Conservation (phyloP, 1,140 invertebrate species). For the Caenorhabditis inopinata region DNA sequence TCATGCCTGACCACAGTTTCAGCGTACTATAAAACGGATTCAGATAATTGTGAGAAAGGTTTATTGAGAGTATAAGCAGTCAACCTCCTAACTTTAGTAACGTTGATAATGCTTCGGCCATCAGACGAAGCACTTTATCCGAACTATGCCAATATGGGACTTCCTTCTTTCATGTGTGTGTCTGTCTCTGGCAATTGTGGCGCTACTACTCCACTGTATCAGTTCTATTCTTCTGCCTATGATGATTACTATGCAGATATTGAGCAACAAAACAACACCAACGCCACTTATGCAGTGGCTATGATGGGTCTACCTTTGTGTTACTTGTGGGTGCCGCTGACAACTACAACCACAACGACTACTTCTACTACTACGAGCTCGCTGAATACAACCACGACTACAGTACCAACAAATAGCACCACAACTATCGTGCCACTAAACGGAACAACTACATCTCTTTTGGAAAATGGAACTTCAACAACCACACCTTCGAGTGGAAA, state of each 20-base stretch:
- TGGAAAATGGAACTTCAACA: background rate
- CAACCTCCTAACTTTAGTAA: background rate
- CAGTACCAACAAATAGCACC: background rate
- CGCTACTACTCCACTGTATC: background rate
- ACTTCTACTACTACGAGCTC: background rate
- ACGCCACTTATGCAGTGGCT: slow-evolving; percentile 8
- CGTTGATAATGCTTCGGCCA: background rate
- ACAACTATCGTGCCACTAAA: background rate
- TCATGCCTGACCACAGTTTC: background rate
- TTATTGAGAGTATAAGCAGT: no score
- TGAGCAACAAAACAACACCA: background rate
- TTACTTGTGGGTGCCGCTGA: background rate
- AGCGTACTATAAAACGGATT: background rate
- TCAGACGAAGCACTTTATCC: background rate
- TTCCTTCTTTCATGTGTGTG: background rate
- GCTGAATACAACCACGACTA: background rate
- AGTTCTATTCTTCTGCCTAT: background rate
- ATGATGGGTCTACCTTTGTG: slow-evolving; percentile 18
- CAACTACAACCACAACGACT: slow-evolving; percentile 5
- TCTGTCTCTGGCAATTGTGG: background rate
- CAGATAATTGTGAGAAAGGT: background rate
- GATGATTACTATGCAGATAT: slow-evolving; percentile 3
- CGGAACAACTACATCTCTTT: background rate
- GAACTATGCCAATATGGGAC: background rate
- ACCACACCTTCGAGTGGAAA: background rate